Percentiles rank a stretch among this genome's conserved stretches.
These are phyloP conservation scores for Scomberomorus guttatus DNA, from an alignment of 2,797 vertebrate genomes.

Conservation along the genomic window DNA sequence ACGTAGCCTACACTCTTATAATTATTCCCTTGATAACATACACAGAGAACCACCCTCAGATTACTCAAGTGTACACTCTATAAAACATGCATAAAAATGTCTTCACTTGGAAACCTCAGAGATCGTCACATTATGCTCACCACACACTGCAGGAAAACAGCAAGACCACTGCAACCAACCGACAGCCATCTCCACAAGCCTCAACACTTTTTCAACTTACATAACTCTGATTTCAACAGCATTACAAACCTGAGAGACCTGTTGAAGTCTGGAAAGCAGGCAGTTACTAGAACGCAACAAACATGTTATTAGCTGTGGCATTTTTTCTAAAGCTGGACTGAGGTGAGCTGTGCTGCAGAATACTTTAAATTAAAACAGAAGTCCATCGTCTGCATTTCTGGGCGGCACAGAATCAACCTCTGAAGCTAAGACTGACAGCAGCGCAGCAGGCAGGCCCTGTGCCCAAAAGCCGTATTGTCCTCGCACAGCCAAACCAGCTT, in stretches of 20 bases:
- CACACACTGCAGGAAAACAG: conserved; percentile 11
- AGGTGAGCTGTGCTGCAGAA: conserved; percentile 44
- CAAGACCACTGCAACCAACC: conserved; percentile 12
- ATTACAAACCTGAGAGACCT: conserved; percentile 74
- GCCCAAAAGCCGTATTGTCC: conserved; percentile 71
- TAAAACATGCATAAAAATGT: conserved; percentile 37
- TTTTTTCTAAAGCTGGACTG: conserved; percentile 65
- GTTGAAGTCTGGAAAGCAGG: conserved; percentile 64
- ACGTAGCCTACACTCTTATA: not conserved
- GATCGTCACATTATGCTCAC: conserved; percentile 11
- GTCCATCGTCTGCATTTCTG: conserved; percentile 68
- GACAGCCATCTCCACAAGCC: conserved; percentile 38
- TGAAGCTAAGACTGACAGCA: conserved; percentile 39
- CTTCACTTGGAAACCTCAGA: conserved; percentile 30
- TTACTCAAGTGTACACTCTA: conserved; percentile 6
- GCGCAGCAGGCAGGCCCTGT: conserved; percentile 12
- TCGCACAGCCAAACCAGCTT: conserved; percentile 54
- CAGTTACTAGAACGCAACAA: conserved; percentile 67
- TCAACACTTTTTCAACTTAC: conserved; percentile 37
- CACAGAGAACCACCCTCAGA: conserved; percentile 26
- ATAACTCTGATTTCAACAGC: conserved; percentile 44
- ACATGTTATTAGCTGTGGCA: conserved; percentile 65
- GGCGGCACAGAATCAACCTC: conserved; percentile 32
- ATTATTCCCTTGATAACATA: conserved; percentile 25
- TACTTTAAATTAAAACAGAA: conserved; percentile 42